Conservation (phyloP, 35 echinoderm and acorn worm genomes). For the Patiria miniata region DNA sequence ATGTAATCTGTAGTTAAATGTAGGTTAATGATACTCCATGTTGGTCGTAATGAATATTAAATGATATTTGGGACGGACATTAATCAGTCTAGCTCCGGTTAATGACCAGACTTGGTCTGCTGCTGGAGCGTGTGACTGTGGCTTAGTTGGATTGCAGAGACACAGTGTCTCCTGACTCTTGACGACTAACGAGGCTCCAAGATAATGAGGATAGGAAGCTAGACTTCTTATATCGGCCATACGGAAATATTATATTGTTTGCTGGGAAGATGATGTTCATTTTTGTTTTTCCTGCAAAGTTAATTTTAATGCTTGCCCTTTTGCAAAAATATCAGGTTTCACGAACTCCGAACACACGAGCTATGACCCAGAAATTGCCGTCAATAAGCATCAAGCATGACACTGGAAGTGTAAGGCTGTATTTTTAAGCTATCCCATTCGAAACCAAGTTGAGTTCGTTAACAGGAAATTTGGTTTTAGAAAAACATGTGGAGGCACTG, state of each 20-base stretch:
- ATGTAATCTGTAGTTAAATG: neutral
- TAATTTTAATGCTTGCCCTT: no score
- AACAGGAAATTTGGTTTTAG: no score
- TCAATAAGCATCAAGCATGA: no score
- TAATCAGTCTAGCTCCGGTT: constrained; percentile 25
- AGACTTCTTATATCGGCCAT: neutral
- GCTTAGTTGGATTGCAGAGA: neutral
- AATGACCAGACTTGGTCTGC: neutral
- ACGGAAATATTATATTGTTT: neutral
- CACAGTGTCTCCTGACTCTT: constrained; percentile 6
- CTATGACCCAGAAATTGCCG: no score
- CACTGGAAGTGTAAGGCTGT: no score
- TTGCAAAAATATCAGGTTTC: no score
- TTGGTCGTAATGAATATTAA: constrained; percentile 6
- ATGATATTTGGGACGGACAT: constrained; percentile 12
- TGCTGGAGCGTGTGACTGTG: no score
- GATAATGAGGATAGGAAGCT: constrained; percentile 4
- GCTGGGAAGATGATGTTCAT: neutral
- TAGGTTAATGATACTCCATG: neutral
- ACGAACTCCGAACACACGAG: no score
- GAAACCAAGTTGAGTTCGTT: no score
- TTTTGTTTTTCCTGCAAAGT: no score
- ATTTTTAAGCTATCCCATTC: no score
- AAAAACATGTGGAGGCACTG: no score
- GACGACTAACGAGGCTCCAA: neutral